These are phyloP conservation scores for Catocala nupta DNA, from an alignment of 2,888 invertebrate species.

Conservation along the genomic window DNA sequence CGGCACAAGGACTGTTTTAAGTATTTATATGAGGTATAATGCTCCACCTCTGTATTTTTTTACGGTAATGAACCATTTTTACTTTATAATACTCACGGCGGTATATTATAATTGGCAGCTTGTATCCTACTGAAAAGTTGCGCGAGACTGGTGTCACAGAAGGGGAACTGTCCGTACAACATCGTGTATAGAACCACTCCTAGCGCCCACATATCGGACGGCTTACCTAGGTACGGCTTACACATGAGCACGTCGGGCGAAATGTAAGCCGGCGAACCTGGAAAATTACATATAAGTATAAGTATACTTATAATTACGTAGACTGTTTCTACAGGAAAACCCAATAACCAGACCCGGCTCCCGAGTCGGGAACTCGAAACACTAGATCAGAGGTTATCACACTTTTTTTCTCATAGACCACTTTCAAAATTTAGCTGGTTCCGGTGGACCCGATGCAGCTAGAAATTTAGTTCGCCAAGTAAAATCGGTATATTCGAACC, in stretches of 20 bases:
- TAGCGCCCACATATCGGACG: slow-evolving; percentile 94
- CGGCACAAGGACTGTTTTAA: too few species aligned
- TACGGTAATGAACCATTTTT: too few species aligned
- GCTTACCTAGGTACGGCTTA: slow-evolving; percentile 92
- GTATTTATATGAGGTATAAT: neutral
- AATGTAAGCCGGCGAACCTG: slow-evolving; percentile 92
- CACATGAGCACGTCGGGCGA: slow-evolving; percentile 93
- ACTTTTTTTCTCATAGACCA: too few species aligned
- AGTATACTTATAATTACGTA: neutral
- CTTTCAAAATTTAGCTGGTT: too few species aligned
- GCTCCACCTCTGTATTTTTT: neutral
- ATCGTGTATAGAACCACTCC: slow-evolving; percentile 93
- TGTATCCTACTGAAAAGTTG: slow-evolving; percentile 92
- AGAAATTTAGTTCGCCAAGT: too few species aligned
- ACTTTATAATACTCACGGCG: slow-evolving; percentile 85
- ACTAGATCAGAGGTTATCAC: too few species aligned
- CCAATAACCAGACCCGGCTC: too few species aligned
- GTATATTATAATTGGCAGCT: slow-evolving; percentile 91
- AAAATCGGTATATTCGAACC: too few species aligned
- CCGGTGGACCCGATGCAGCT: too few species aligned
- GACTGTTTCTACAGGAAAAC: too few species aligned
- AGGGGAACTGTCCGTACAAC: slow-evolving; percentile 94
- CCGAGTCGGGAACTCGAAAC: too few species aligned
- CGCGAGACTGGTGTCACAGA: slow-evolving; percentile 91
- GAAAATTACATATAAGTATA: slow-evolving; percentile 24